A percentile compares a stretch with the other conserved stretches of the same genome.
Conservation (phyloP, 2,888 invertebrate species). For the Trissonchulus sp. region DNA sequence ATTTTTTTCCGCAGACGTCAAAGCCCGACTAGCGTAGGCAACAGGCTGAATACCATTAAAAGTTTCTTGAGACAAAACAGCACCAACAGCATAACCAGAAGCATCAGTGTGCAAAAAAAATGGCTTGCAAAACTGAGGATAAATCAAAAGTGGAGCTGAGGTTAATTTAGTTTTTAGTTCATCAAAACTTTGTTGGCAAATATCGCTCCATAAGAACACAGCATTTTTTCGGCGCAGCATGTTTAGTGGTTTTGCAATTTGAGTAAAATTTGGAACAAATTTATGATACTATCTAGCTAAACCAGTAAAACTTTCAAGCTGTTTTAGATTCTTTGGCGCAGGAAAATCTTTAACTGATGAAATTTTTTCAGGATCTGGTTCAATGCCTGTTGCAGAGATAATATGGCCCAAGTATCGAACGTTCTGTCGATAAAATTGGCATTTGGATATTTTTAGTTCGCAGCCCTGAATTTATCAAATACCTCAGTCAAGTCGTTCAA, state of each 20-base stretch:
- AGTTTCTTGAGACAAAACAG: neutral
- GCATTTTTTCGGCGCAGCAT: slow-evolving; percentile 2
- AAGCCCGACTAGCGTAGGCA: neutral
- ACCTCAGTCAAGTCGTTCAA: neutral
- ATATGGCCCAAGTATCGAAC: neutral
- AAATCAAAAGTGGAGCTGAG: neutral
- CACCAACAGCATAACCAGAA: neutral
- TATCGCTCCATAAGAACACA: slow-evolving; percentile 20
- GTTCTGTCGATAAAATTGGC: neutral
- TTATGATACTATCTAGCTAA: slow-evolving; percentile 14
- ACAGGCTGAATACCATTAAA: neutral
- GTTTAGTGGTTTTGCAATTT: neutral
- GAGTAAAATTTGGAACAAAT: neutral
- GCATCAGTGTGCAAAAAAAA: slow-evolving; percentile 18
- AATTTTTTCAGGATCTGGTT: slow-evolving; percentile 16
- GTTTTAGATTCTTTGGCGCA: neutral
- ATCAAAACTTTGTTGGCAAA: slow-evolving; percentile 10
- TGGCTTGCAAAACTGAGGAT: slow-evolving; percentile 6
- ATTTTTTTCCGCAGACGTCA: neutral
- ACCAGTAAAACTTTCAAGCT: neutral
- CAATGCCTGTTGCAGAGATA: neutral
- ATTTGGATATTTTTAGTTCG: neutral
- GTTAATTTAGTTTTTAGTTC: slow-evolving; percentile 5
- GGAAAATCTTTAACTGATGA: neutral
- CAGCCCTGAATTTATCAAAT: neutral